Percentiles rank a stretch among this genome's conserved stretches.
phyloP scores from a whole-genome alignment of 37 sponge, comb jelly and placozoan genomes.

The Haliclona indistincta region DNA sequence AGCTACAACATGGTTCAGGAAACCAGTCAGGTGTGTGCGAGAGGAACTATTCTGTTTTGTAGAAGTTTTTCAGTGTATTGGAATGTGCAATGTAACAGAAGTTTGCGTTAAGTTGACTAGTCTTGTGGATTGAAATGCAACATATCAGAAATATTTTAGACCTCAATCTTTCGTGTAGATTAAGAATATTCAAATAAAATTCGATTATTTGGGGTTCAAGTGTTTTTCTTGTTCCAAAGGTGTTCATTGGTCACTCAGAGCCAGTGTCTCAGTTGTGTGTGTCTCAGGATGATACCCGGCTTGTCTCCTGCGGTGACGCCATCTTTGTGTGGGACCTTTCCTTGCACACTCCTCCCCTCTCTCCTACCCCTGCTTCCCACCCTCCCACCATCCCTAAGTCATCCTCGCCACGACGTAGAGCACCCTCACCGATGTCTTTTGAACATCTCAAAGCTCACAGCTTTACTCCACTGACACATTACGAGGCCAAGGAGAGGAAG shows the following conservation, averaged over 20 bases:
- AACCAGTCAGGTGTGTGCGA: too few species aligned
- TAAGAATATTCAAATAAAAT: too few species aligned
- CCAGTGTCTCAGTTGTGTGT: constrained; percentile 42
- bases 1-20: constrained; percentile 62
- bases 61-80: too few species aligned
- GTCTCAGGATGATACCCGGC: constrained; percentile 12
- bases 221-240: constrained; percentile 49
- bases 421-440: constrained; percentile 46
- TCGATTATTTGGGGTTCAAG: too few species aligned
- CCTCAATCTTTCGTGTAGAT: too few species aligned
- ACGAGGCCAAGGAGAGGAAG: not conserved
- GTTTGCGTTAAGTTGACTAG: too few species aligned
- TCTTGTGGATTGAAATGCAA: too few species aligned
- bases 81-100: too few species aligned
- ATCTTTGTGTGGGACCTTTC: constrained; percentile 71
- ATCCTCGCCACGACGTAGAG: constrained; percentile 27
- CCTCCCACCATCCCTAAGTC: not conserved
- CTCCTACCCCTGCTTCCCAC: constrained; percentile 1
- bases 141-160: too few species aligned
- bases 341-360: not conserved
- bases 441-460: constrained; percentile 40
- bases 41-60: too few species aligned
- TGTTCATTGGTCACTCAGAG: constrained; percentile 79
- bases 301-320: constrained; percentile 72
- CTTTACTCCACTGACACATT: constrained; percentile 41